Percentiles rank a stretch among this genome's conserved stretches.
These are phyloP conservation scores for Girardia tigrina DNA, from an alignment of 2,888 invertebrate genomes.

Conservation along the genomic window DNA sequence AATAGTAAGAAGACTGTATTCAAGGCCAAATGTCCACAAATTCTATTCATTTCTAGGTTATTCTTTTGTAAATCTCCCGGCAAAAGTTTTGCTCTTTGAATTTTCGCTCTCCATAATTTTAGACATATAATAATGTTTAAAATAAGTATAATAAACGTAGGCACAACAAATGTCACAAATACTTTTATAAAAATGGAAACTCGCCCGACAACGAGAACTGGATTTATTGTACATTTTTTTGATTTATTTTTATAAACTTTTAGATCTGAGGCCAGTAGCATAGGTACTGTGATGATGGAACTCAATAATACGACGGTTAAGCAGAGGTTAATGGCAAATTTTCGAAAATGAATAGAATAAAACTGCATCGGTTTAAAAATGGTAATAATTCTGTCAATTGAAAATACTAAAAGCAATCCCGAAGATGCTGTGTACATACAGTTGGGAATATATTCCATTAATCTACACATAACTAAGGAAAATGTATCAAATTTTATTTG, in stretches of 20 bases:
- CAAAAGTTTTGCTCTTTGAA: constrained; percentile 21
- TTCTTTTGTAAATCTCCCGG: constrained; percentile 29
- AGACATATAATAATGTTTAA: constrained; percentile 31
- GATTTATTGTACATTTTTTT: background rate
- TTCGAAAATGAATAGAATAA: constrained; percentile 29
- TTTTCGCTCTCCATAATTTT: constrained; percentile 25
- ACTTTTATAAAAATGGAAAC: constrained; percentile 26
- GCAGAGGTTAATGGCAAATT: constrained; percentile 28
- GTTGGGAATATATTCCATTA: constrained; percentile 37
- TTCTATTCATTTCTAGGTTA: constrained; percentile 32
- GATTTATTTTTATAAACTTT: background rate
- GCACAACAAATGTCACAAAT: constrained; percentile 30
- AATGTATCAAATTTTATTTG: constrained; percentile 30
- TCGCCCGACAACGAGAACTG: background rate
- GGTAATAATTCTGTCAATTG: constrained; percentile 33
- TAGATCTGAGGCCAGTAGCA: constrained; percentile 24
- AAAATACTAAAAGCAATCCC: constrained; percentile 34
- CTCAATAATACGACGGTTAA: background rate
- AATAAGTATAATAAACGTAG: constrained; percentile 29
- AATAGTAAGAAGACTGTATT: constrained; percentile 35
- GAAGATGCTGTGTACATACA: constrained; percentile 34
- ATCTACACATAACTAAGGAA: constrained; percentile 33
- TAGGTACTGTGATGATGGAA: constrained; percentile 29
- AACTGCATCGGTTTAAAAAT: constrained; percentile 36
- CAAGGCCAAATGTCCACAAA: constrained; percentile 34